Evolutionary conservation across 2,113 vertebrate genomes (phyloP), one percentile per base, ranked within the genome.

Genomic region (Catharus minimus): DNA sequence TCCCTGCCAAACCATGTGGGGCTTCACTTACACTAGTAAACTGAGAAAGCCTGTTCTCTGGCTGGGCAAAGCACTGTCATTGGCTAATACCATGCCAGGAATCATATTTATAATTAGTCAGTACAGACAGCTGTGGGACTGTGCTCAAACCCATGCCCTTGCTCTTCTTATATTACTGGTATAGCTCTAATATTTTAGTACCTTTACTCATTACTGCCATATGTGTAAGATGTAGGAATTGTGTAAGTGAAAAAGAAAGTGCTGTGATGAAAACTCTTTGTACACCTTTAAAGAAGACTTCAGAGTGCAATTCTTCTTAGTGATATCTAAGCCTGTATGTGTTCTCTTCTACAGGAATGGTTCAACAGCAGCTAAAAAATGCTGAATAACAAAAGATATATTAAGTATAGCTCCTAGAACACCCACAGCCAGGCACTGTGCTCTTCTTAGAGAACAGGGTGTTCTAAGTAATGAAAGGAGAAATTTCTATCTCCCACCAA

Each of bases 41-140:
- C 67, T 65, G 67, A 88, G 75, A 41, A 82, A 52, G 55, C 58
- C 58, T 90, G 58, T 86, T 90, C 62, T 67, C 85, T 95, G 67
- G 58, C 75, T 76, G 62, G 71, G 62, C 46, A 49, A 36, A 61
- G 86, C 23, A 26, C 71, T 85, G 50, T 62, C 5, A 3, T 50
- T 82, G 88, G 50, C 71, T 90, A 82, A 82, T 73, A 76, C 72
- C 23, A 41, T 79, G 67, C 43, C 77, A 57, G 75, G 53, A 79
- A 68, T 74, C 24, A 41, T 49, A 61, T 71, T 79, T 19, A 17
- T 79, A 82, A 36, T 81, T 41, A 56, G 46, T 36, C 46, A 84
- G 52, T 28, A 55, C 30, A 82, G 71, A 61, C 44, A 69, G 10
- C 38, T 65, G 33, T 50, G 86, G 86, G 50, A 46, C 85, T 46